Evolutionary conservation across 2,113 vertebrate species (phyloP).

Genomic region (Cochlearius cochlearius): DNA sequence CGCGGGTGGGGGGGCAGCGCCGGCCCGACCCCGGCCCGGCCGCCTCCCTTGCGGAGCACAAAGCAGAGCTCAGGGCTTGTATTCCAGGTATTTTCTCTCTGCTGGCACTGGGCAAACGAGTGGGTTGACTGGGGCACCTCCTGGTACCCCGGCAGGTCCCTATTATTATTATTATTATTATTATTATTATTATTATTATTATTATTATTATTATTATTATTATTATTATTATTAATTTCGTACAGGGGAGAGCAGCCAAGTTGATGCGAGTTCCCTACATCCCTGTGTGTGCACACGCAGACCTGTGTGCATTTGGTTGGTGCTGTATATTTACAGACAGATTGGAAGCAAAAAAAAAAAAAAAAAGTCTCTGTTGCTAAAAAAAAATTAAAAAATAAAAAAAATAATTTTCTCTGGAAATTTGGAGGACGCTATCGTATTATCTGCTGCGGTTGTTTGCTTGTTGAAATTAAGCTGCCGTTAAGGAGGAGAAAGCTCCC

Average conservation of each 20-base stretch:
- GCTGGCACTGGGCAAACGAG: not conserved
- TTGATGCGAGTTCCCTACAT: not conserved
- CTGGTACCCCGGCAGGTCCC: not conserved
- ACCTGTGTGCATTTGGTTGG: fast-evolving
- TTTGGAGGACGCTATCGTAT: fast-evolving
- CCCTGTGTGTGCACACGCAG: not conserved
- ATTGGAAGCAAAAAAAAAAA: not conserved
- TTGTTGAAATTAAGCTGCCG: not conserved
- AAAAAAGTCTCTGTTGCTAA: not conserved
- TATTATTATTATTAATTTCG: not conserved
- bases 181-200: not conserved
- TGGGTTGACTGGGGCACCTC: not conserved
- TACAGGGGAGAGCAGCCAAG: not conserved
- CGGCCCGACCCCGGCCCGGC: not conserved
- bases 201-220: not conserved
- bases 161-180: not conserved
- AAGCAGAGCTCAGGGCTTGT: not conserved
- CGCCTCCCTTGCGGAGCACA: not conserved
- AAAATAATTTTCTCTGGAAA: no score
- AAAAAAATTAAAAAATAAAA: not conserved
- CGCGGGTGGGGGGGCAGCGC: not conserved
- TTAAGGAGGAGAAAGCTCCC: not conserved
- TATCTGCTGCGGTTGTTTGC: not conserved
- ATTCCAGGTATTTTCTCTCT: not conserved
- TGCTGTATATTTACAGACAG: not conserved